Evolutionary conservation across 2,888 invertebrate species (phyloP), one percentile per base, ranked within the genome.

Genomic region (Cephus pygmeus): DNA sequence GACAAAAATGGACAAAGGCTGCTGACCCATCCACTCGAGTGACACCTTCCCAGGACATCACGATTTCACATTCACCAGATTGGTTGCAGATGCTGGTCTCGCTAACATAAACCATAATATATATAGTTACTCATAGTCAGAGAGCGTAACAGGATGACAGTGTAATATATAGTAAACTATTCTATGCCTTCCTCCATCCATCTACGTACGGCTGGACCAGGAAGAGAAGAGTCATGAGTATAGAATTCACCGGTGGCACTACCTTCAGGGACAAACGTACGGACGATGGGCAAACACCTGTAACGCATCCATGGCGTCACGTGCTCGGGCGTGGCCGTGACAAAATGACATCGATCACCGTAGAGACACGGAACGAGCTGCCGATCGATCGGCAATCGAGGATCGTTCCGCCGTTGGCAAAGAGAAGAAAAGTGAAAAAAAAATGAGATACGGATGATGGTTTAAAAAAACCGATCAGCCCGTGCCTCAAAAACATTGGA

Each of bases 261-360:
- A 23, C 12, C 23, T 30, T 31, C 33, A 23, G 34, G 33, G 31
- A 74, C 71, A 71, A 15, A 31, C 33, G 71, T 23, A 34, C 31
- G 11, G 12, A 71, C 71, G 71, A 79, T 85, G 84, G 85, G 84
- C 86, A 85, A 88, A 88, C 89, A 88, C 88, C 88, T 88, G 88
- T 89, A 89, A 88, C 88, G 82, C 78, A 76, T 78, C 76, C 68
- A 73, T 30, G 76, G 76, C 73, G 87, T 90, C 89, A 89, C 89
- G 90, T 89, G 89, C 87, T 88, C 89, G 85, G 89, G 87, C 87
- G 87, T 88, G 88, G 85, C 89, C 87, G 88, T 88, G 87, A 88
- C 89, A 83, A 88, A 89, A 86, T 56, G 83, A 82, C 34, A 34
- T n/a, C 36, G 74, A 35, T 56, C 56, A 56, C 56, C 56, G 56